phyloP scores from a whole-genome alignment of 2,888 invertebrate genomes.

The Nebria brevicollis region DNA sequence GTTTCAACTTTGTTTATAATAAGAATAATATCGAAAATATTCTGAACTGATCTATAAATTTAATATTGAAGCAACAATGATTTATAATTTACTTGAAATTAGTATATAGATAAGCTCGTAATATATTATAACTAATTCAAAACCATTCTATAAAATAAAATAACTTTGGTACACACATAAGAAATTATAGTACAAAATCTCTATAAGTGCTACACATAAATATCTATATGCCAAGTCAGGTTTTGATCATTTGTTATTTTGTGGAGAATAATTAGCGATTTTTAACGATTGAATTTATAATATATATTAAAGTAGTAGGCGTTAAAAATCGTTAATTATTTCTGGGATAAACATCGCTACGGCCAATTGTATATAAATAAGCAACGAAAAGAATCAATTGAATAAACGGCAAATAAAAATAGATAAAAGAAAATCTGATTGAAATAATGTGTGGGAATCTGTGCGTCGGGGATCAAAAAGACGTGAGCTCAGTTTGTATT shows the following conservation, averaged over 20 bases:
- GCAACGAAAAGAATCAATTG: background rate
- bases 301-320: background rate
- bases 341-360: background rate
- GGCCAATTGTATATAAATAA: background rate
- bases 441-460: background rate
- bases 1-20: background rate
- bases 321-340: background rate
- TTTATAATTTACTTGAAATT: background rate
- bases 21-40: too few relatives aligned
- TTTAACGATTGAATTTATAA: background rate
- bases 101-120: background rate
- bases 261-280: background rate
- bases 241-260: background rate
- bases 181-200: background rate
- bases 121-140: background rate
- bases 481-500: slow-evolving; percentile 18
- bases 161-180: background rate
- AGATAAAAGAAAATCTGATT: background rate
- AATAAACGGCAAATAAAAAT: background rate
- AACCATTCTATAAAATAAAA: background rate
- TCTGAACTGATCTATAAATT: too few relatives aligned
- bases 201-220: background rate
- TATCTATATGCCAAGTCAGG: background rate
- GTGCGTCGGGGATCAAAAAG: slow-evolving; percentile 15
- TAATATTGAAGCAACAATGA: too few relatives aligned